Percentiles rank a stretch among this genome's conserved stretches.
These are phyloP conservation scores for Lathronympha strigana DNA, from an alignment of 2,888 invertebrate genomes.

Conservation along the genomic window DNA sequence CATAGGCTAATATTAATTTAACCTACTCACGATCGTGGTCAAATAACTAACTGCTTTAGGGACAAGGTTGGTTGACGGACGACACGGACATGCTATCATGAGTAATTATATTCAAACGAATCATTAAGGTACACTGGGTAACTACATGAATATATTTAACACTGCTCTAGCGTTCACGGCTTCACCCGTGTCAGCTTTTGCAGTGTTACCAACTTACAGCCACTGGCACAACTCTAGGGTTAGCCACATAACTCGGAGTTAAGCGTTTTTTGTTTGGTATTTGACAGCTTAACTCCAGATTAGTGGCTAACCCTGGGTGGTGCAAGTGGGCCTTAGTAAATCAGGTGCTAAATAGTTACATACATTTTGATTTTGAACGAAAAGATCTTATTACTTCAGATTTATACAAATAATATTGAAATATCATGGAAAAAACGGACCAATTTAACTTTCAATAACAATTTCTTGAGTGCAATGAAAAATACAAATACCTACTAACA, in stretches of 20 bases:
- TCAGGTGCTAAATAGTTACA: too few relatives aligned
- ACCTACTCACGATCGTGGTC: slow-evolving; percentile 37
- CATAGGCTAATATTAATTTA: slow-evolving; percentile 32
- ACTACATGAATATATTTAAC: background rate
- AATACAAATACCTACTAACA: background rate
- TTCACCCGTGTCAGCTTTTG: background rate
- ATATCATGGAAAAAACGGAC: too few relatives aligned
- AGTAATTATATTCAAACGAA: background rate
- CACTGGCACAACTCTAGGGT: background rate
- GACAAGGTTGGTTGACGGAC: slow-evolving; percentile 25
- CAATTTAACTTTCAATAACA: too few relatives aligned
- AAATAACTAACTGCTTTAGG: slow-evolving; percentile 29
- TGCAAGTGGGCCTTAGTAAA: too few relatives aligned
- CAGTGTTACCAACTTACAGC: background rate
- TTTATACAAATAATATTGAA: too few relatives aligned
- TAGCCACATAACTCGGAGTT: background rate
- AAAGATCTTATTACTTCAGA: too few relatives aligned
- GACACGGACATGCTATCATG: slow-evolving; percentile 5
- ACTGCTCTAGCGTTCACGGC: background rate
- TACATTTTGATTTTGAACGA: too few relatives aligned
- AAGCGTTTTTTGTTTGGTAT: too few relatives aligned
- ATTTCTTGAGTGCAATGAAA: too few relatives aligned
- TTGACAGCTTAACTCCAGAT: too few relatives aligned
- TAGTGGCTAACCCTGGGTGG: too few relatives aligned
- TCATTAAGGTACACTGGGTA: background rate